Evolutionary conservation across 1,140 invertebrate genomes (phyloP), one percentile per base, ranked within the genome.

Genomic region (Leucophenga varia): DNA sequence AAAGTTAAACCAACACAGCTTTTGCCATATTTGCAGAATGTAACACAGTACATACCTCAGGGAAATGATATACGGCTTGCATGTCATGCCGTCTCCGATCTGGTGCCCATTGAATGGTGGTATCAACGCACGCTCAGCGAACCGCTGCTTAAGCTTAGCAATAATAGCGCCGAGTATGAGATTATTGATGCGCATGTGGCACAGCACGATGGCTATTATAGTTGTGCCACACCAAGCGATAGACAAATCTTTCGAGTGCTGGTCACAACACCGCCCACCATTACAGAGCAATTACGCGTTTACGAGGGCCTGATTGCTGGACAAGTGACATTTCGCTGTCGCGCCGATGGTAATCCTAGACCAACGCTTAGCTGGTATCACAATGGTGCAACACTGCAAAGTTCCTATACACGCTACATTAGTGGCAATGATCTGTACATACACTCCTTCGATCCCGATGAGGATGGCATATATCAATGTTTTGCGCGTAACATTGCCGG

Each of bases 381-480:
- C 35, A 74, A 74, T 34, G 71, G 67, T 0, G 49, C 37, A 5
- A 41, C 28, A n/a, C 37, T 74, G 17, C 72, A 64, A 20, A 74
- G 65, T 55, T 65, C 61, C 39, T 74, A 61, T 28, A 69, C 68
- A 2, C 65, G 65, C 12, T 67, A 70, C 36, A 70, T 73, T n/a
- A 64, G 49, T 42, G 58, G 64, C 30, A 68, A 67, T 10, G 63
- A 64, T 45, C 40, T 74, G 43, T 49, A 55, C 14, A 59, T 74
- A 10, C 61, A 71, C 32, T 74, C 72, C 1, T 71, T 74, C 16
- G 72, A 74, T 42, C 64, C 64, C 10, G 54, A 65, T 42, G 72
- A 75, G 52, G 69, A 57, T 34, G 72, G 73, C 40, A 65, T 75
- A 12, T 75, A 75, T 57, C 73, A 75, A 52, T 75, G 73, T 42